These are phyloP conservation scores for Sandelia bainsii DNA, from an alignment of 2,797 vertebrate genomes.

Conservation along the genomic window DNA sequence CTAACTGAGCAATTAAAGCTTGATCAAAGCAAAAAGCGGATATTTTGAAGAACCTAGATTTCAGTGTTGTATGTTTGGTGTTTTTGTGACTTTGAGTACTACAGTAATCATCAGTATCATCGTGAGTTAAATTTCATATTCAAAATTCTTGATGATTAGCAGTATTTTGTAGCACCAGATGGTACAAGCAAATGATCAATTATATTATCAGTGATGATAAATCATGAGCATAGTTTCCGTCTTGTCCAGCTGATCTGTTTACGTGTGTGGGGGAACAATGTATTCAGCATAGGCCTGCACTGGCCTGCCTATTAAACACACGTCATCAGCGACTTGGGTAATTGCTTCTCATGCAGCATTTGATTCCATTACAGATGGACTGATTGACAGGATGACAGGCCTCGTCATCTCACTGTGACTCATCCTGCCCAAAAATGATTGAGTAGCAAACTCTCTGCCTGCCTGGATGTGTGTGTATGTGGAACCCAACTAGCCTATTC, in stretches of 20 bases:
- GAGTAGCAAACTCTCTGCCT: constrained; percentile 41
- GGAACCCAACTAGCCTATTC: constrained; percentile 4
- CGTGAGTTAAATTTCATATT: not conserved
- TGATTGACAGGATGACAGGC: constrained; percentile 69
- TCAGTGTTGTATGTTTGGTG: no score
- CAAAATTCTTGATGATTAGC: not conserved
- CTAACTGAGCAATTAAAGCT: no score
- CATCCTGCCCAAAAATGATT: constrained; percentile 62
- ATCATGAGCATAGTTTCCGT: constrained; percentile 14
- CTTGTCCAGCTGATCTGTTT: constrained; percentile 15
- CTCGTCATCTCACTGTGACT: constrained; percentile 65
- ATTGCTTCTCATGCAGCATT: constrained; percentile 67
- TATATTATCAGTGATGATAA: not conserved
- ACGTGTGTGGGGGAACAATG: constrained; percentile 10
- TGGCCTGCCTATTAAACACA: constrained; percentile 46
- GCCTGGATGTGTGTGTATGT: constrained; percentile 28
- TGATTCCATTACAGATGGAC: constrained; percentile 66
- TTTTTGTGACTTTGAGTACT: no score
- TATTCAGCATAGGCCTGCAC: constrained; percentile 22
- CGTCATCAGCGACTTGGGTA: constrained; percentile 56
- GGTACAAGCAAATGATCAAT: not conserved
- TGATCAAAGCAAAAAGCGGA: no score
- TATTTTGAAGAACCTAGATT: no score
- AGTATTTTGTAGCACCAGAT: not conserved
- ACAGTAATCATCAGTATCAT: not conserved